These are phyloP conservation scores for Drosophila sucinea DNA, from an alignment of 1,140 invertebrate species.

Conservation along the genomic window DNA sequence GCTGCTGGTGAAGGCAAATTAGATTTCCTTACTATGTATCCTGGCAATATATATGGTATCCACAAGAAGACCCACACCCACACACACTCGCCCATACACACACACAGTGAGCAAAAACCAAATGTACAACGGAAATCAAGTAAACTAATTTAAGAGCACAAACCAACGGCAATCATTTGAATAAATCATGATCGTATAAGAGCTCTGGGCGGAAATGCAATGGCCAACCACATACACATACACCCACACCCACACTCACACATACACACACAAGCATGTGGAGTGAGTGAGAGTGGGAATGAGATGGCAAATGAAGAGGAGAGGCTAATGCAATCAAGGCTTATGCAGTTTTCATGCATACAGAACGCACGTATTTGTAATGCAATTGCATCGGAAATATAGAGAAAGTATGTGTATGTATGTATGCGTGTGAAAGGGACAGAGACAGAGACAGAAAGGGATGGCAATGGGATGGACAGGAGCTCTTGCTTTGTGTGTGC, in stretches of 20 bases:
- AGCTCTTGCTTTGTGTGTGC: slow-evolving; percentile 28
- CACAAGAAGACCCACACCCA: neutral
- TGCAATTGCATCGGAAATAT: slow-evolving; percentile 4
- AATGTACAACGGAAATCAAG: slow-evolving; percentile 52
- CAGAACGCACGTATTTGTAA: slow-evolving; percentile 20
- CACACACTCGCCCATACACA: neutral
- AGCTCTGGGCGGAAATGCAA: slow-evolving; percentile 55
- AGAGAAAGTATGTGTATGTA: neutral
- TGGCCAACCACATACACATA: slow-evolving; percentile 34
- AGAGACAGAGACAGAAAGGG: too few relatives aligned
- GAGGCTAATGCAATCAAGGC: slow-evolving; percentile 51
- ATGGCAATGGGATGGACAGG: neutral
- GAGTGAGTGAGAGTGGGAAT: slow-evolving; percentile 16
- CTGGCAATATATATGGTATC: neutral
- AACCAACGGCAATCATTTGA: slow-evolving; percentile 39
- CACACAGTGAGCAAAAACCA: slow-evolving; percentile 17
- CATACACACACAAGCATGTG: too few relatives aligned
- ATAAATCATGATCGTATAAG: slow-evolving; percentile 45
- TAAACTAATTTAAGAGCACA: slow-evolving; percentile 52
- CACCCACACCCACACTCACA: neutral
- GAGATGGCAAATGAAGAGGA: neutral
- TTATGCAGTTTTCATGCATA: slow-evolving; percentile 48
- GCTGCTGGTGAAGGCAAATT: neutral
- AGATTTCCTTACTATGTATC: slow-evolving; percentile 14
- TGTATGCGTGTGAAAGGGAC: slow-evolving; percentile 11